A percentile compares a stretch with the other conserved stretches of the same genome.
Conservation (phyloP, 2,888 invertebrate species). For the Eupithecia exiguata region DNA sequence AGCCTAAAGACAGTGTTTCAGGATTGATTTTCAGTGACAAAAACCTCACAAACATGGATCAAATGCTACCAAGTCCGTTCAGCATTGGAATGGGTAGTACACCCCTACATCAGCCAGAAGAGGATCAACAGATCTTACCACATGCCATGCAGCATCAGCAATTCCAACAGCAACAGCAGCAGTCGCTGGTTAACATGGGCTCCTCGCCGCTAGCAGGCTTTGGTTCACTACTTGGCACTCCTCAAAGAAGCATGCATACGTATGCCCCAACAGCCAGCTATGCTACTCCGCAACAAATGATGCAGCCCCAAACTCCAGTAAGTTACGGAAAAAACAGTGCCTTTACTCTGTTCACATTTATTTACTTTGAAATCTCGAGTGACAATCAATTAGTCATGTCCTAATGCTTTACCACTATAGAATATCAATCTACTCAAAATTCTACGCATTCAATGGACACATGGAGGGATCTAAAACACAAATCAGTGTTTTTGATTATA, state of each 20-base stretch:
- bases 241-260: slow-evolving; percentile 89
- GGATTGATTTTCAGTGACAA: background rate
- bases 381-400: background rate
- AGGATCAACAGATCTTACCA: slow-evolving; percentile 94
- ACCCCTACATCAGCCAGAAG: slow-evolving; percentile 94
- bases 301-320: slow-evolving; percentile 96
- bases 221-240: slow-evolving; percentile 85
- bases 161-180: slow-evolving; percentile 85
- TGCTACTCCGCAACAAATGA: slow-evolving; percentile 91
- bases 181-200: slow-evolving; percentile 83
- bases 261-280: slow-evolving; percentile 91
- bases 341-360: background rate
- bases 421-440: background rate
- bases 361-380: background rate
- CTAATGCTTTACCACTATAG: background rate
- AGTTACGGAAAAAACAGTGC: slow-evolving; percentile 32
- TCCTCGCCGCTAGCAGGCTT: slow-evolving; percentile 85
- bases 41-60: slow-evolving; percentile 87
- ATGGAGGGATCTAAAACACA: background rate
- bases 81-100: slow-evolving; percentile 96
- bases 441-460: background rate
- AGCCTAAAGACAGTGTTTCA: background rate
- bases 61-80: slow-evolving; percentile 95
- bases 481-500: background rate
- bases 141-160: slow-evolving; percentile 93